phyloP scores from a whole-genome alignment of 2,113 vertebrate genomes.

The Dicrurus megarhynchus region DNA sequence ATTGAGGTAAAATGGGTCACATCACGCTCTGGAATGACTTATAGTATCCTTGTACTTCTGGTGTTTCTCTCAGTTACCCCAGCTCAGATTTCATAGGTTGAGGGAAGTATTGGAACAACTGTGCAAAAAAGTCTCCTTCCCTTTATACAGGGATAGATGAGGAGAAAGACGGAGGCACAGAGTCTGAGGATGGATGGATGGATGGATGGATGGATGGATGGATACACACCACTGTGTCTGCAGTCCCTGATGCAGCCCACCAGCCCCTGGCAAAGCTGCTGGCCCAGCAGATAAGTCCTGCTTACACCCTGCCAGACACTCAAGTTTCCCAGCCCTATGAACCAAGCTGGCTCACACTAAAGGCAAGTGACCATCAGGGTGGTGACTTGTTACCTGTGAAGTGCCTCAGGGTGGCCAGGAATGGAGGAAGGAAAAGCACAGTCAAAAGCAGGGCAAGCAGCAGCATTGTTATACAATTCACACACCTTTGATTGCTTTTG shows the following conservation, averaged over 20 bases:
- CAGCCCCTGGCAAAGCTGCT: neutral
- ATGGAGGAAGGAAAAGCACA: neutral
- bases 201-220: neutral
- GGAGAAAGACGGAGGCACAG: neutral
- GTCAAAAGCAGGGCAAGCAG: neutral
- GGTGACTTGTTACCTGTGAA: neutral
- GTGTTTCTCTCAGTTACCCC: neutral
- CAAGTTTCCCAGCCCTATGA: neutral
- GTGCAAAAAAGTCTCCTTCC: neutral
- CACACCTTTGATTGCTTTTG: neutral
- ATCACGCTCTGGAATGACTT: neutral
- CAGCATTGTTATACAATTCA: neutral
- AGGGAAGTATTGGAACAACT: neutral
- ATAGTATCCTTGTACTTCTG: neutral
- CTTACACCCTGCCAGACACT: neutral
- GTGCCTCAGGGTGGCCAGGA: neutral
- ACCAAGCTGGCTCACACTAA: neutral
- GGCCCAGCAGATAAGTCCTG: neutral
- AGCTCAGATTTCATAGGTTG: neutral
- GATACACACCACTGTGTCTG: neutral
- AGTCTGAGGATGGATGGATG: neutral
- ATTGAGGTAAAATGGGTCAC: neutral
- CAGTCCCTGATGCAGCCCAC: neutral
- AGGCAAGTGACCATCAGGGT: neutral
- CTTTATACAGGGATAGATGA: neutral